Evolutionary conservation across 1,140 invertebrate genomes (phyloP), one percentile per base, ranked within the genome.

Genomic region (Geopemphigus sp.): DNA sequence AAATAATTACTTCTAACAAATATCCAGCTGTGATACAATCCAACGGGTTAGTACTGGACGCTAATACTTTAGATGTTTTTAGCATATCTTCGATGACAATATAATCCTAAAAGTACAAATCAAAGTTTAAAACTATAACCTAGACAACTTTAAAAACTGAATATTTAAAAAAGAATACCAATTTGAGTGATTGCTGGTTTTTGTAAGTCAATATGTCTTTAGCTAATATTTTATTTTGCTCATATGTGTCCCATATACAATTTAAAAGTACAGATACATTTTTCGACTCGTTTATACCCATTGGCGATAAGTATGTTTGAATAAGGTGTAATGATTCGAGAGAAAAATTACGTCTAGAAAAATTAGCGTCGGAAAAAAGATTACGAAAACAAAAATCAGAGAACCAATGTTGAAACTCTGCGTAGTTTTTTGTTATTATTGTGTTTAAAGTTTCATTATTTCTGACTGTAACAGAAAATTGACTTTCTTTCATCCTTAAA

Each of bases 1-100:
- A 29, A 45, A 82, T 64, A 54, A 81, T 82, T 76, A 90, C 87
- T 85, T 89, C 88, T 32, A 95, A 86, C 82, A 93, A 88, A 84
- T 93, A 95, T 17, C 90, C 89, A 8, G 92, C 93, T 4, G 94
- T 93, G 8, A 90, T 86, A 59, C 91, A 91, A 81, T 95, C 93
- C n/a, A 92, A 90, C 0, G 95, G 94, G 84, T 90, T 90, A 22
- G 92, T 86, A 81, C 91, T 93, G 3, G 89, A 89, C 17, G 90
- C 89, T 68, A 94, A 85, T n/a, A 85, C 57, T 26, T 91, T 70
- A 39, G 89, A 87, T 47, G 22, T 57, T 32, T 80, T 32, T 0
- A 80, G 22, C 12, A 78, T 54, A 45, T 56, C 22, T 19, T 63
- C 24, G 53, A 32, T 64, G 12, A 53, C 22, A 12, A 14, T 32